Evolutionary conservation across 1,140 invertebrate genomes (phyloP).

Genomic region (Saccostrea glomerata): DNA sequence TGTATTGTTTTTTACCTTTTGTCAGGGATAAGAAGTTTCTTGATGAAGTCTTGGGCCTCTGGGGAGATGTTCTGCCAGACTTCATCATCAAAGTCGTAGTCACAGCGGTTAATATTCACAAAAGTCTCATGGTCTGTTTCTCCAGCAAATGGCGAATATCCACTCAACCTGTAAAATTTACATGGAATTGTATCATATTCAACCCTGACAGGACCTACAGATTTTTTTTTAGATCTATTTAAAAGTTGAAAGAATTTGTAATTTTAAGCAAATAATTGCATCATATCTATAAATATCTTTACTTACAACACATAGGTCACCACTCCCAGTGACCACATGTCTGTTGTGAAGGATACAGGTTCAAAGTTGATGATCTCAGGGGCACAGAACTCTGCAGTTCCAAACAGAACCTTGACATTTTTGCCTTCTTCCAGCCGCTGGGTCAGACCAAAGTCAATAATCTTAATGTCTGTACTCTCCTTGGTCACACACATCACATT

Average conservation of each 20-base stretch:
- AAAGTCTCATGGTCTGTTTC: conserved; percentile 98
- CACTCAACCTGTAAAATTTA: conserved; percentile 75
- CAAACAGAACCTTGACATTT: conserved; percentile 97
- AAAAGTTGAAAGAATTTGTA: no score
- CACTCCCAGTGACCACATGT: conserved; percentile 99
- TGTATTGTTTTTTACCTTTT: conserved; percentile 91
- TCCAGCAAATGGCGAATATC: conserved; percentile 98
- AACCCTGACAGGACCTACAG: no score
- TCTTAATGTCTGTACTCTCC: conserved; percentile 95
- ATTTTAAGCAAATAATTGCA: no score
- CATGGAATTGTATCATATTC: no score
- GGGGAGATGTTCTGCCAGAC: conserved; percentile 94
- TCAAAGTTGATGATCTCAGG: conserved; percentile 99
- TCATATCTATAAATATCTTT: no score
- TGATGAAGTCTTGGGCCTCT: conserved; percentile 98
- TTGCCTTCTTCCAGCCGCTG: conserved; percentile 98
- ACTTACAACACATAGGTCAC: conserved; percentile 97
- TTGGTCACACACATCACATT: conserved; percentile 99
- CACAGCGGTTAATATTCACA: conserved; percentile 97
- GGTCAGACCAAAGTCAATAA: conserved; percentile 98
- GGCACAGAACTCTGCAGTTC: conserved; percentile 98
- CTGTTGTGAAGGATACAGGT: conserved; percentile 99
- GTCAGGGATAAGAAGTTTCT: conserved; percentile 93
- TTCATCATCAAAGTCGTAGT: conserved; percentile 98
- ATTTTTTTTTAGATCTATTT: no score